phyloP scores from a whole-genome alignment of 2,113 vertebrate species.

The Cranoglanis bouderius region DNA sequence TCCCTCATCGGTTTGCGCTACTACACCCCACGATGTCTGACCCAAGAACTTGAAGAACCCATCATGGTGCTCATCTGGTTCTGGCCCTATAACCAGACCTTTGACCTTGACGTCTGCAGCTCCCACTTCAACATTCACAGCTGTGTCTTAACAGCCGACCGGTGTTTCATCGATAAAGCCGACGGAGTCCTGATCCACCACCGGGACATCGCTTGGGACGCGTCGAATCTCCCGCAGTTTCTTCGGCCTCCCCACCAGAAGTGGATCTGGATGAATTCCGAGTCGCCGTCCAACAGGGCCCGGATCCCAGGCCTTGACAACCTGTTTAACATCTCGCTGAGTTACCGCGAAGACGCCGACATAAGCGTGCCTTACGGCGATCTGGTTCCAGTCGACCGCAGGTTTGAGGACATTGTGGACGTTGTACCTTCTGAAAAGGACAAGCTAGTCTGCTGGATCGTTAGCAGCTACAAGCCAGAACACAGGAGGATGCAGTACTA shows the following conservation, averaged over 20 bases:
- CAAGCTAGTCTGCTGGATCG: conserved; percentile 80
- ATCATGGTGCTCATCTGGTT: conserved; percentile 45
- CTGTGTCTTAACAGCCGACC: conserved; percentile 81
- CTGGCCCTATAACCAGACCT: conserved; percentile 72
- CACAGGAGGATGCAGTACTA: conserved; percentile 78
- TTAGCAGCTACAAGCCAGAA: conserved; percentile 81
- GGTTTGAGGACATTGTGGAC: conserved; percentile 62
- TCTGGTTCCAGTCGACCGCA: conserved; percentile 62
- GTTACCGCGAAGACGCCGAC: conserved; percentile 80
- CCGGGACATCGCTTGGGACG: conserved; percentile 81
- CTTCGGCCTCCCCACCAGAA: conserved; percentile 81
- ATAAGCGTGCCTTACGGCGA: conserved; percentile 82
- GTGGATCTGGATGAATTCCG: conserved; percentile 88
- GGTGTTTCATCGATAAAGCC: conserved; percentile 76
- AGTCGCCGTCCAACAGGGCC: conserved; percentile 81
- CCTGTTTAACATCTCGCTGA: conserved; percentile 80
- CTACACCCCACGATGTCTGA: not conserved
- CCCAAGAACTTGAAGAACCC: not conserved
- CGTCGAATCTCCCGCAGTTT: conserved; percentile 80
- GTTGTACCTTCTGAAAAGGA: conserved; percentile 79
- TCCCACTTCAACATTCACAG: conserved; percentile 77
- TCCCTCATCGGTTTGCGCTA: not conserved
- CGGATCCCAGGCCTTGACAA: conserved; percentile 80
- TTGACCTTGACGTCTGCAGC: conserved; percentile 69
- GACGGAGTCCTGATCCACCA: conserved; percentile 84